A percentile compares a stretch with the other conserved stretches of the same genome.
These are phyloP conservation scores for Meloidogyne floridensis DNA, from an alignment of 1,140 invertebrate species.

Conservation along the genomic window DNA sequence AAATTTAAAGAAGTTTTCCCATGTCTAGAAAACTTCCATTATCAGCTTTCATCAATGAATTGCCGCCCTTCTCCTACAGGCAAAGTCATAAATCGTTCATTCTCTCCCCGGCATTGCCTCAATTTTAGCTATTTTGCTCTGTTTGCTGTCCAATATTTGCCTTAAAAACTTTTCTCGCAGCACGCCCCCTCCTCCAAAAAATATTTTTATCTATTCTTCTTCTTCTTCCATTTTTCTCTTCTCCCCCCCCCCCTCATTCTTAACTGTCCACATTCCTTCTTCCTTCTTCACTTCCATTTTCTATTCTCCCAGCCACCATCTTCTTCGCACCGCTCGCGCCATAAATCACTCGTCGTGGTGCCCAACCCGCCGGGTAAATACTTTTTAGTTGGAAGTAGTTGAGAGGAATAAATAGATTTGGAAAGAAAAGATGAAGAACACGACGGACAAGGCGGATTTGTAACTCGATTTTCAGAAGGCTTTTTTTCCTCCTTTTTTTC, in stretches of 20 bases:
- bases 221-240: background rate
- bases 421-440: too few species aligned
- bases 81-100: background rate
- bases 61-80: too few species aligned
- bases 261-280: background rate
- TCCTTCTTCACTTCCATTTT: background rate
- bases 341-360: conserved; percentile 25
- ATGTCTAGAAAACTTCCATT: too few species aligned
- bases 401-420: background rate
- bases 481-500: too few species aligned
- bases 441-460: too few species aligned
- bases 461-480: too few species aligned
- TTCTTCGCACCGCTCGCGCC: conserved; percentile 16
- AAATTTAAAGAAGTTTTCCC: too few species aligned
- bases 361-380: conserved; percentile 12
- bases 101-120: background rate
- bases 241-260: background rate
- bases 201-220: background rate
- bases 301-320: background rate
- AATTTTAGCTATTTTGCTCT: too few species aligned
- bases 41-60: too few species aligned
- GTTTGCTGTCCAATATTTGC: too few species aligned
- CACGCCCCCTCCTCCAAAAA: too few species aligned
- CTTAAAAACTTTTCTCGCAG: too few species aligned
- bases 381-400: background rate